These are phyloP conservation scores for Calosoma granatense DNA, from an alignment of 1,140 invertebrate species.

Conservation along the genomic window DNA sequence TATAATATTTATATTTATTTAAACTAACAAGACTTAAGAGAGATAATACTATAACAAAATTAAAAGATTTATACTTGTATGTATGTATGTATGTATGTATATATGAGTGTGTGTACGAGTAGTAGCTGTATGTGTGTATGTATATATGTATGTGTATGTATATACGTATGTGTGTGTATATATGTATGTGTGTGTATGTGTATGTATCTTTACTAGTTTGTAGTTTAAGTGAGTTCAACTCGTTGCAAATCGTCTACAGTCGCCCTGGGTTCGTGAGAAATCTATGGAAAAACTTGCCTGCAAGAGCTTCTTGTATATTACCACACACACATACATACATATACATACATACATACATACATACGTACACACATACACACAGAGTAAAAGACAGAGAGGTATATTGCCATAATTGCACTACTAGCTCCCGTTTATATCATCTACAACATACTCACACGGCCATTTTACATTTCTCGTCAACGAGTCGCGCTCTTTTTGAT, in stretches of 20 bases:
- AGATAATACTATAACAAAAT: no score
- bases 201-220: background rate
- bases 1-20: no score
- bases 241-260: no score
- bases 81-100: conserved; percentile 13
- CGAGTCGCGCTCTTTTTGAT: no score
- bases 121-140: conserved; percentile 14
- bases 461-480: background rate
- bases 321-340: no score
- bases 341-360: no score
- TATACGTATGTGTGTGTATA: background rate
- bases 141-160: conserved; percentile 10
- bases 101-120: conserved; percentile 25
- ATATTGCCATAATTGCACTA: background rate
- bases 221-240: background rate
- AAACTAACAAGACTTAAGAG: no score
- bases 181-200: conserved; percentile 16
- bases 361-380: no score
- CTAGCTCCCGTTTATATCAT: background rate
- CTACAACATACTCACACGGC: background rate
- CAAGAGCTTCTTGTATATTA: no score
- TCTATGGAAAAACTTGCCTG: background rate
- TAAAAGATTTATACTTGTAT: conserved; percentile 13
- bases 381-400: no score
- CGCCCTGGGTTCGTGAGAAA: background rate